phyloP scores from a whole-genome alignment of 2,797 vertebrate species.

The Urocyon cinereoargenteus region DNA sequence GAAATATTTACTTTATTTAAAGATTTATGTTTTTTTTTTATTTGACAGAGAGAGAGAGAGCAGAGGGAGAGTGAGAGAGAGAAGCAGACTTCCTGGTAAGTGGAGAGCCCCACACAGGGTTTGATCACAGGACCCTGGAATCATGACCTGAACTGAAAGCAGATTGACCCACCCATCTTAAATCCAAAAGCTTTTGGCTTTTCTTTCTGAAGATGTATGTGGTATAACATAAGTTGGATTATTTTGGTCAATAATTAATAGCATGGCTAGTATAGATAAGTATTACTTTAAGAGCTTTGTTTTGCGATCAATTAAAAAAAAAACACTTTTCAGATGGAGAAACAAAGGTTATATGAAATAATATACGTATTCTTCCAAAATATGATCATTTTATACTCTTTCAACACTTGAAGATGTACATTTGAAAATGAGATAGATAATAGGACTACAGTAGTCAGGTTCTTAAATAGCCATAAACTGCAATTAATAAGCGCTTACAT shows the following conservation, averaged over 20 bases:
- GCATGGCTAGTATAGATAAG: background rate
- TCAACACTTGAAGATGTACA: background rate
- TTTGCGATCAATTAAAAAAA: background rate
- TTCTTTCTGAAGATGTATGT: background rate
- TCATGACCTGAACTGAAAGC: too few species aligned
- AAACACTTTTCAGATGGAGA: background rate
- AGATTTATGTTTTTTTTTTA: too few species aligned
- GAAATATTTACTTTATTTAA: background rate
- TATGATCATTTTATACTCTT: background rate
- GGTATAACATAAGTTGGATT: background rate
- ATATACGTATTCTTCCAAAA: background rate
- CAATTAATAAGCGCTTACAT: background rate
- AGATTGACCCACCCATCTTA: background rate
- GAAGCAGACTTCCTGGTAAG: too few species aligned
- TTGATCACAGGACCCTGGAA: too few species aligned
- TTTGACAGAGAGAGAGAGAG: too few species aligned
- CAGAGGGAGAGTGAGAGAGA: too few species aligned
- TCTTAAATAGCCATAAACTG: background rate
- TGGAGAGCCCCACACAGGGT: too few species aligned
- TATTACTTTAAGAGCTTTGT: background rate
- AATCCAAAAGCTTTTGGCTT: background rate
- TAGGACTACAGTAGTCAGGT: background rate
- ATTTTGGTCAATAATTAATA: slow-evolving; percentile 27
- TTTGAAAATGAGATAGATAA: background rate
- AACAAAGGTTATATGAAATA: background rate